A percentile compares a stretch with the other conserved stretches of the same genome.
phyloP scores from a whole-genome alignment of 2,888 invertebrate species.

The Listrodromus nycthemerus region DNA sequence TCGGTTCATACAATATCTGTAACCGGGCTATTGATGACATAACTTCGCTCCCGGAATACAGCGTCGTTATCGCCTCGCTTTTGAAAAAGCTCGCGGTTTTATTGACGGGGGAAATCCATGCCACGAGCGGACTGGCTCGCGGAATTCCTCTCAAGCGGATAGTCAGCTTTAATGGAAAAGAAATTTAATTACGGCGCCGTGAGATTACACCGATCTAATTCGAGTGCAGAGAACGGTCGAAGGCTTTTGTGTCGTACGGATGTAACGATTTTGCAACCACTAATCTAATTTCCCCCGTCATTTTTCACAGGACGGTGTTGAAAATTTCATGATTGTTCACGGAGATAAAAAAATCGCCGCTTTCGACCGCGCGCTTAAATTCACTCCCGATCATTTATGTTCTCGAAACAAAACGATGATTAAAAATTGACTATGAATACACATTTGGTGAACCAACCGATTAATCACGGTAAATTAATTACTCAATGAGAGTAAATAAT shows the following conservation, averaged over 20 bases:
- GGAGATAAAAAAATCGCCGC: neutral
- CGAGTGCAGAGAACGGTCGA: neutral
- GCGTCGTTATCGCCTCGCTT: conserved; percentile 32
- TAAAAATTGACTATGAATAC: neutral
- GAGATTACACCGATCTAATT: conserved; percentile 37
- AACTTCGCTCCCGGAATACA: conserved; percentile 6
- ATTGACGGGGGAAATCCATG: conserved; percentile 22
- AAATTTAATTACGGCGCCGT: conserved; percentile 42
- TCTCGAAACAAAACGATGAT: neutral
- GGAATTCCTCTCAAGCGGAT: conserved; percentile 31
- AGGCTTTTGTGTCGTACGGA: neutral
- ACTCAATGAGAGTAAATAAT: no score
- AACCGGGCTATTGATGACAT: conserved; percentile 46
- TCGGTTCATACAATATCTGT: conserved; percentile 48
- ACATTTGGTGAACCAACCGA: no score
- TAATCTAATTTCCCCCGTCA: neutral
- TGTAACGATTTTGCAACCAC: neutral
- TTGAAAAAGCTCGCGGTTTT: conserved; percentile 28
- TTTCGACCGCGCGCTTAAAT: neutral
- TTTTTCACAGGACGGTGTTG: no score
- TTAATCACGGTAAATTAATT: no score
- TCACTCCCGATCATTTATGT: neutral
- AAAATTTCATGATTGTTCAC: neutral
- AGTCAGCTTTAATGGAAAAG: conserved; percentile 14
- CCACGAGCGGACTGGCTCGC: conserved; percentile 5